Base-by-base conservation (phyloP, 2,797 vertebrate species). In the Margarornis squamiger region DNA sequence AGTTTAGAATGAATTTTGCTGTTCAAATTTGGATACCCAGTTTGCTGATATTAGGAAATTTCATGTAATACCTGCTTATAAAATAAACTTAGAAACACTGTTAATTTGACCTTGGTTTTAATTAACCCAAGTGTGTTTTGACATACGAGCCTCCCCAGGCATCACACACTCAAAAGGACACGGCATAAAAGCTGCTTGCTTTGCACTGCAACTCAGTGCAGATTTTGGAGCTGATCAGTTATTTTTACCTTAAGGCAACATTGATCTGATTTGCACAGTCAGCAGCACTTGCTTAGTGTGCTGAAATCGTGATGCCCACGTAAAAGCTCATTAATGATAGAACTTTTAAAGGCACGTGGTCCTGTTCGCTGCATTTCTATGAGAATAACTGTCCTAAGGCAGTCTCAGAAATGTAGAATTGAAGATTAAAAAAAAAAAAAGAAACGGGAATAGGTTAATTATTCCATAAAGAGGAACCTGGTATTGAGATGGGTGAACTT, bases 101-200 rank as follows among this genome's bases (percentile, higher is more conserved):
- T 52, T 89, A 29, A n/a, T 83, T 86, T 92, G 91, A 81, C 92
- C 49, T 94, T 88, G 70, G 9, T 66, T 91, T 80, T 93, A 93
- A 90, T 95, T 95, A 94, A 78, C n/a, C 46, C 27, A n/a, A 80
- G 68, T 29, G 30, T 41, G 9, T 66, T 92, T 84, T 91, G 82
- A 84, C 46, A 52, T 30, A 18, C 11, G 39, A 23, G 13, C 43
- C 63, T 94, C 67, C 10, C 32, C 49, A 76, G 82, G 26, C 75
- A 78, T 74, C 49, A 18, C 59, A 46, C 30, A 10, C 11, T 67
- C 13, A 61, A 58, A 88, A 88, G 87, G 62, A 86, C 15, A 7
- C 13, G 41, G 45, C 15, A 18, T 36, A 71, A 84, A 91, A 92
- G 52, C 45, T 89, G 90, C 76, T 93, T 81, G 45, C 5, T 1